Evolutionary conservation across 2,888 invertebrate genomes (phyloP).

Genomic region (Polylopha cassiicola): DNA sequence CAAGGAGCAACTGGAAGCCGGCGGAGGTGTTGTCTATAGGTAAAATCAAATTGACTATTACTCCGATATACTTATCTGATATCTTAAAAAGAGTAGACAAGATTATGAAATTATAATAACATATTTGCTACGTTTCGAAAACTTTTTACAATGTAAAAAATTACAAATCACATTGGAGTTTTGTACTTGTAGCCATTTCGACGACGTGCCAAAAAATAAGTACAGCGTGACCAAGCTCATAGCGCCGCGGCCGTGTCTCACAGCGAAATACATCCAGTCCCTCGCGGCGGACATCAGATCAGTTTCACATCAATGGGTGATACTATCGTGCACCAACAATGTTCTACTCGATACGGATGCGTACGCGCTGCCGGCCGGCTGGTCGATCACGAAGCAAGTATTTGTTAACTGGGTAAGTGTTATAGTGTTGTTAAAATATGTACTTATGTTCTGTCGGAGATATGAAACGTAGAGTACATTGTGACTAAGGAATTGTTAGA

Average conservation of each 20-base stretch:
- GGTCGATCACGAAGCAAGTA: constrained; percentile 67
- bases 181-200: constrained; percentile 61
- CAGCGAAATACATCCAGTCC: constrained; percentile 85
- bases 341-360: constrained; percentile 55
- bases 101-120: too few species aligned
- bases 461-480: too few species aligned
- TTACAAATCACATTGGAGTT: too few species aligned
- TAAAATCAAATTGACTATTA: constrained; percentile 30
- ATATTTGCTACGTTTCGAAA: too few species aligned
- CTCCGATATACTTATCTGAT: too few species aligned
- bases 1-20: constrained; percentile 77
- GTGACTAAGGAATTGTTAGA: too few species aligned
- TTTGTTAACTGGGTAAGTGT: constrained; percentile 62
- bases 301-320: constrained; percentile 84
- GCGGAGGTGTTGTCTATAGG: constrained; percentile 80
- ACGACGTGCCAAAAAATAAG: constrained; percentile 72
- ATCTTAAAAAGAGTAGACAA: too few species aligned
- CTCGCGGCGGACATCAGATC: constrained; percentile 81
- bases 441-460: background rate
- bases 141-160: too few species aligned
- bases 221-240: constrained; percentile 77
- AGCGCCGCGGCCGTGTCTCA: constrained; percentile 83
- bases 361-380: constrained; percentile 79
- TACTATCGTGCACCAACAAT: constrained; percentile 74
- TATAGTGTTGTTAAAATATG: background rate